Evolutionary conservation across 2,797 vertebrate species (phyloP), one percentile per base, ranked within the genome.

Genomic region (Clarias fuscus): DNA sequence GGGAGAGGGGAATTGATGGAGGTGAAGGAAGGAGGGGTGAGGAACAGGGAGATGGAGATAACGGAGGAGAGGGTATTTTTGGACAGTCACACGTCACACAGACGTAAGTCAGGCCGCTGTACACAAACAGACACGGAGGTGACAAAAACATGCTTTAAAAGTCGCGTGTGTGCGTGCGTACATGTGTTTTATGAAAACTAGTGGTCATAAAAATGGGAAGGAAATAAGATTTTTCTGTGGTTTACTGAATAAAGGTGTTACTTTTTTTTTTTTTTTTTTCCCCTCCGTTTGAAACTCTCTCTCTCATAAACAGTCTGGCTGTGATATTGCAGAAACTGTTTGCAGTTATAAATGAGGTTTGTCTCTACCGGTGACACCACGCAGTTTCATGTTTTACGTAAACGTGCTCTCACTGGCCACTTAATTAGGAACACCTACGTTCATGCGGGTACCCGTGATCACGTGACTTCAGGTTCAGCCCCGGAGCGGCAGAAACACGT

Each of bases 31-130:
- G 86, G 86, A 91, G 92, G 90, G 92, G 88, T 86, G 89, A 92
- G 92, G 91, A 92, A 92, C 90, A 84, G 86, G 90, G 89, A 92
- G 91, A 92, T 91, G 89, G 92, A 91, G 90, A 85, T 78, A 65
- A 89, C 89, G 83, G 92, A 91, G 90, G 89, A 85, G 87, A 85
- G 86, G 90, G 90, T 94, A 93, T 94, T 95, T 95, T 92, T 92
- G 93, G 93, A 89, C 40, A n/a, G 90, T 91, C 89, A 88, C 86
- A 91, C 91, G 92, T 92, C 81, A 86, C 85, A 90, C 91, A 93
- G 92, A 93, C 93, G 91, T 89, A 93, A 91, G 90, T 91, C 92
- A 92, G 89, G 65, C 85, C 58, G 84, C 48, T 59, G 86, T 89
- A 84, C 87, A 85, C 84, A 70, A 89, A 90, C 89, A 76, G 85